Percentiles rank a stretch among this genome's conserved stretches.
phyloP scores from a whole-genome alignment of 2,113 vertebrate genomes.

The Tyto alba region DNA sequence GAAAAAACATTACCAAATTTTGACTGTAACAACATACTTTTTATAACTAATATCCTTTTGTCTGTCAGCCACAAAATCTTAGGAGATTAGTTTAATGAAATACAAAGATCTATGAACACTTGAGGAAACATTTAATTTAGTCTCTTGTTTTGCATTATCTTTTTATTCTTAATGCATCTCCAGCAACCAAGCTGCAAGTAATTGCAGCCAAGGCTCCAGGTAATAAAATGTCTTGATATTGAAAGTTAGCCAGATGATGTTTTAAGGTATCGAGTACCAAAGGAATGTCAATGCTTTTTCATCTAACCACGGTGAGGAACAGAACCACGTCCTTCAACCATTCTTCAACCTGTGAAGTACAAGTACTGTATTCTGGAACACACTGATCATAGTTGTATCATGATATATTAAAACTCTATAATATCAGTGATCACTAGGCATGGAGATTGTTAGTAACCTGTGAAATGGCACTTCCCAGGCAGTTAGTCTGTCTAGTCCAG shows the following conservation, averaged over 20 bases:
- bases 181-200: background rate
- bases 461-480: background rate
- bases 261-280: background rate
- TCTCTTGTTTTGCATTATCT: background rate
- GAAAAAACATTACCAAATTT: background rate
- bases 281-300: background rate
- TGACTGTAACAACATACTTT: background rate
- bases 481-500: background rate
- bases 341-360: background rate
- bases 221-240: background rate
- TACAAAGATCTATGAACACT: background rate
- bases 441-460: background rate
- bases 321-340: background rate
- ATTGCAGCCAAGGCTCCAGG: background rate
- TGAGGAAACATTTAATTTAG: background rate
- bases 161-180: background rate
- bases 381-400: background rate
- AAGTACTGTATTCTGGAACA: background rate
- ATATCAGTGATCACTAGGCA: background rate
- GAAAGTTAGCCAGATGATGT: background rate
- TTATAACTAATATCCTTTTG: background rate
- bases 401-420: background rate
- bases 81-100: background rate
- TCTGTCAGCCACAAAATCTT: background rate
- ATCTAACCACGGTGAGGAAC: background rate